phyloP scores from a whole-genome alignment of 35 echinoderm and acorn worm genomes.

The Amphiura filiformis region DNA sequence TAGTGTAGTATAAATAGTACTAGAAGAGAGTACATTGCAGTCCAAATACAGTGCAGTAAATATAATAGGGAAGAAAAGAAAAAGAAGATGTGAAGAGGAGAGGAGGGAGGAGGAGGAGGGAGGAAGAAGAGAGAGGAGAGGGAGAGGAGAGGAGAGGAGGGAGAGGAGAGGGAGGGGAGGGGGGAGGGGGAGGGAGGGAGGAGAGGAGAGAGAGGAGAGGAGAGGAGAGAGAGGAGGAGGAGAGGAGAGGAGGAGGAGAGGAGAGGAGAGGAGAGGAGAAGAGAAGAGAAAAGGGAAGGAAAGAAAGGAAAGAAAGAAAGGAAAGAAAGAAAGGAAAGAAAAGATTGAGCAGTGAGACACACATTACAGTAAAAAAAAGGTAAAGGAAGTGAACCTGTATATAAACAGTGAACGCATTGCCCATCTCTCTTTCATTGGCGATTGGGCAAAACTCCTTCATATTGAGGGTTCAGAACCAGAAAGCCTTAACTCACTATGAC shows the following conservation, averaged over 20 bases:
- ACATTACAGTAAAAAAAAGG: not conserved
- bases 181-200: not conserved
- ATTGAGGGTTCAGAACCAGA: too few species aligned
- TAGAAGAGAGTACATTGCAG: too few species aligned
- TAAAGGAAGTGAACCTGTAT: too few species aligned
- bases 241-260: not conserved
- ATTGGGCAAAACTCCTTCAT: too few species aligned
- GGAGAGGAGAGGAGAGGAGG: not conserved
- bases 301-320: slow-evolving; percentile 6
- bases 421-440: too few species aligned
- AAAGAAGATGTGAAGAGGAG: not conserved
- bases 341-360: not conserved
- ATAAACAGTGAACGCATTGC: too few species aligned
- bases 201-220: not conserved
- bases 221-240: not conserved
- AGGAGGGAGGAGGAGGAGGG: not conserved
- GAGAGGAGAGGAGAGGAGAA: slow-evolving; percentile 8
- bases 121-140: not conserved
- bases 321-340: not conserved
- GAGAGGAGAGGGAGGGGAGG: not conserved
- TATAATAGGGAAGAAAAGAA: too few species aligned
- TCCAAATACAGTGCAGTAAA: too few species aligned
- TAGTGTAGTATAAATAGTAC: too few species aligned
- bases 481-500: too few species aligned
- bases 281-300: slow-evolving; percentile 16